These are phyloP conservation scores for Neosalanx taihuensis DNA, from an alignment of 2,797 vertebrate species.

Conservation along the genomic window DNA sequence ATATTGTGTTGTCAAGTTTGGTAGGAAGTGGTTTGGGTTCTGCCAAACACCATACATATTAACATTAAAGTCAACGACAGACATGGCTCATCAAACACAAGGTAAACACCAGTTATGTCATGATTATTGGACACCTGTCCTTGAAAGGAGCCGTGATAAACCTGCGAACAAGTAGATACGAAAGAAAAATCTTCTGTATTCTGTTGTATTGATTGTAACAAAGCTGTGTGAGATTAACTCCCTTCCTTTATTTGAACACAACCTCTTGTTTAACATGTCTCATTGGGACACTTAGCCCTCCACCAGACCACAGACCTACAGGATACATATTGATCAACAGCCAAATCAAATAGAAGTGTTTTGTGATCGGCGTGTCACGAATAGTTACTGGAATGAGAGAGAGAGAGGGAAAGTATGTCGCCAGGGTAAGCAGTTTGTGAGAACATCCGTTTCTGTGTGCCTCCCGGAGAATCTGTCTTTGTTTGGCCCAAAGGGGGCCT, in stretches of 20 bases:
- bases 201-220: too few relatives aligned
- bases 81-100: too few relatives aligned
- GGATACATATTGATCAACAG: too few relatives aligned
- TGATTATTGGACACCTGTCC: background rate
- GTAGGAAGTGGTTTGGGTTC: constrained; percentile 13
- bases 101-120: too few relatives aligned
- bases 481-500: constrained; percentile 14
- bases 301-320: background rate
- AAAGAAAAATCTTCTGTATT: too few relatives aligned
- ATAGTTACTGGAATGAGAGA: background rate
- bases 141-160: background rate
- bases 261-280: constrained; percentile 17
- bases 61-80: too few relatives aligned
- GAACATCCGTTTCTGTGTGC: constrained; percentile 30
- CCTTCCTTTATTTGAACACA: constrained; percentile 29
- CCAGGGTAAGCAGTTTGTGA: background rate
- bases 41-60: too few relatives aligned
- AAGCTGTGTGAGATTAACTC: constrained; percentile 45
- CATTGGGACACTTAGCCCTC: background rate
- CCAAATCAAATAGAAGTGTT: too few relatives aligned
- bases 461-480: constrained; percentile 33
- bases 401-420: background rate
- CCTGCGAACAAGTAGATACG: background rate
- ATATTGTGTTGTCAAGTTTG: constrained; percentile 22
- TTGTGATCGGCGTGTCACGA: too few relatives aligned